A percentile compares a stretch with the other conserved stretches of the same genome.
Conservation (phyloP, 2,113 vertebrate species). For the Pomatostomus ruficeps region DNA sequence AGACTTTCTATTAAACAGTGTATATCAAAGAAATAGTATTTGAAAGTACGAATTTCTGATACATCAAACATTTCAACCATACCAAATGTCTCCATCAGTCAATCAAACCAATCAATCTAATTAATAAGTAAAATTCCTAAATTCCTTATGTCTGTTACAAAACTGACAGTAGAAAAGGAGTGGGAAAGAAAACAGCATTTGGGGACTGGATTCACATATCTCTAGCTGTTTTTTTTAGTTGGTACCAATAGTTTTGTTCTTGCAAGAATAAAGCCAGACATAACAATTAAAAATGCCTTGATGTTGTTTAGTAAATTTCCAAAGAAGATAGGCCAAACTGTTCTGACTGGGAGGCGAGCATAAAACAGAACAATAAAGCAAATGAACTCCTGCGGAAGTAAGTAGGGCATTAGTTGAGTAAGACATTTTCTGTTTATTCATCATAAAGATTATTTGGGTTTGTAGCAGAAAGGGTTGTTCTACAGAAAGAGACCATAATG, state of each 20-base stretch:
- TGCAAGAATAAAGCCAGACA: not conserved
- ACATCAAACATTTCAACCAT: not conserved
- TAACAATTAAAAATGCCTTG: not conserved
- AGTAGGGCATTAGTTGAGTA: not conserved
- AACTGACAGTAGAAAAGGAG: not conserved
- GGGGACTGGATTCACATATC: not conserved
- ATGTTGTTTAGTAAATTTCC: not conserved
- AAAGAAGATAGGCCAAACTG: not conserved
- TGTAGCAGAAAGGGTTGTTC: not conserved
- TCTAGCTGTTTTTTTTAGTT: not conserved
- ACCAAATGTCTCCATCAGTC: not conserved
- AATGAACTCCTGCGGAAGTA: not conserved
- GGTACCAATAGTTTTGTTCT: not conserved
- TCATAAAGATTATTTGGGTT: constrained; percentile 6
- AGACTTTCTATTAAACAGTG: not conserved
- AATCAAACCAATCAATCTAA: not conserved
- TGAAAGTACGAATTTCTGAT: not conserved
- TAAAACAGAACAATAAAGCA: not conserved
- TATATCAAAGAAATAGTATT: not conserved
- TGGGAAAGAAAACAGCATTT: not conserved
- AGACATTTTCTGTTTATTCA: constrained; percentile 17
- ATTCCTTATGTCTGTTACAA: not conserved
- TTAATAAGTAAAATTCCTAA: constrained; percentile 4
- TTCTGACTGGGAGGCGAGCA: not conserved
- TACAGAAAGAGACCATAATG: not conserved